Evolutionary conservation across 2,113 vertebrate species (phyloP), one percentile per base, ranked within the genome.

Genomic region (Micromys minutus): DNA sequence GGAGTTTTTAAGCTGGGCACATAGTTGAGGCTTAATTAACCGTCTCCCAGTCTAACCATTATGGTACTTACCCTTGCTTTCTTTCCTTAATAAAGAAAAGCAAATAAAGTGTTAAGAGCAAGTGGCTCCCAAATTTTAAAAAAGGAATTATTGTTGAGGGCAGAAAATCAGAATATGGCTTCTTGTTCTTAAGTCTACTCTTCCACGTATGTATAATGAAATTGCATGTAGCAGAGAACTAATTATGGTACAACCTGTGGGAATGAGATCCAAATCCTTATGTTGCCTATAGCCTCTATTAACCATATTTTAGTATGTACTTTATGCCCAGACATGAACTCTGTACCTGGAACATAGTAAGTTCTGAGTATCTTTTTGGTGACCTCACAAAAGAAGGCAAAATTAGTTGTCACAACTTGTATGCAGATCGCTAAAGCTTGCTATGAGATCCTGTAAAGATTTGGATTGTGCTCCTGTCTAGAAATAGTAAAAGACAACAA

Each of bases 31-130:
- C 19, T 57, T 95, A 83, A 77, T 26, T 77, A 89, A 79, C 29
- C 11, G 24, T 85, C 50, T 74, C 12, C 69, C 0, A 67, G 47
- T 77, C 89, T 91, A 90, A 88, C 19, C 22, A 59, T 39, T 80
- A 80, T 9, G 45, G 31, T 90, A 45, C 67, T 50, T 76, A 69
- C 50, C 87, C 69, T 67, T 92, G 47, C 69, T 22, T 95, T 8
- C 50, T 61, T 72, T 93, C 42, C 42, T 65, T 84, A 89, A 90
- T 69, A 34, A 95, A 47, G 84, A 91, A 9, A 47, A 71, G 36
- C 74, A 69, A 83, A 81, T 36, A 91, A 71, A 85, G 1, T 85
- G 17, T 63, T 69, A 95, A 10, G 47, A 90, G 47, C 55, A 63
- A 80, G 50, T 57, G 13, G 7, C 61, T 75, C 77, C 80, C 16